Conservation (phyloP, 2,113 vertebrate genomes). For the Actinemys pallida region DNA sequence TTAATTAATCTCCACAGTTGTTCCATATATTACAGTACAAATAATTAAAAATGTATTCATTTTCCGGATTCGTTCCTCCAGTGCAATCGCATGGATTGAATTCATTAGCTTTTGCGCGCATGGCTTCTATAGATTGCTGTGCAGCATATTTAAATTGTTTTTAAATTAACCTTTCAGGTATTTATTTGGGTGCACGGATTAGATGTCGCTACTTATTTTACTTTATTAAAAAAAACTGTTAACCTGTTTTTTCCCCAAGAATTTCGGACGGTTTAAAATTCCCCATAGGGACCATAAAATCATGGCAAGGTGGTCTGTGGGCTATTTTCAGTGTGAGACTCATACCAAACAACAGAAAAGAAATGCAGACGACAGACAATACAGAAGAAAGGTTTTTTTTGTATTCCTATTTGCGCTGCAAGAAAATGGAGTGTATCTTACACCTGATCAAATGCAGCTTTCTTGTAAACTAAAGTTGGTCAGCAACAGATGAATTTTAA, state of each 20-base stretch:
- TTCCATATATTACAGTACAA: not conserved
- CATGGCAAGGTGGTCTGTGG: not conserved
- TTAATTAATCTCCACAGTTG: not conserved
- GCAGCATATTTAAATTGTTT: not conserved
- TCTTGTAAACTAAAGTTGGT: not conserved
- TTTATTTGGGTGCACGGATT: not conserved
- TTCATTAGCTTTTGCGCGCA: not conserved
- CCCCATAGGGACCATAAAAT: not conserved
- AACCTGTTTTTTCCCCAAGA: not conserved
- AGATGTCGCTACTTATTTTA: not conserved
- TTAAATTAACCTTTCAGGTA: not conserved
- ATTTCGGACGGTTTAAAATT: not conserved
- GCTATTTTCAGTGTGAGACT: not conserved
- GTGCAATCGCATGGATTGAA: not conserved
- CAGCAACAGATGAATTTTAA: not conserved
- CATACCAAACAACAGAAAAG: not conserved
- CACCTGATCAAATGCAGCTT: accelerated
- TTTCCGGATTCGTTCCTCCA: not conserved
- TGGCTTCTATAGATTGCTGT: not conserved
- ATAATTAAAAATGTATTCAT: not conserved
- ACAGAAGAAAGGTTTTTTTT: not conserved
- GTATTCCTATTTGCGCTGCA: not conserved
- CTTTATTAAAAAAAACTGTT: not conserved
- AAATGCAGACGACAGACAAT: not conserved
- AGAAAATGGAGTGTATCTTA: accelerated